phyloP scores from a whole-genome alignment of 2,797 vertebrate species.

The Pseudochaenichthys georgianus region DNA sequence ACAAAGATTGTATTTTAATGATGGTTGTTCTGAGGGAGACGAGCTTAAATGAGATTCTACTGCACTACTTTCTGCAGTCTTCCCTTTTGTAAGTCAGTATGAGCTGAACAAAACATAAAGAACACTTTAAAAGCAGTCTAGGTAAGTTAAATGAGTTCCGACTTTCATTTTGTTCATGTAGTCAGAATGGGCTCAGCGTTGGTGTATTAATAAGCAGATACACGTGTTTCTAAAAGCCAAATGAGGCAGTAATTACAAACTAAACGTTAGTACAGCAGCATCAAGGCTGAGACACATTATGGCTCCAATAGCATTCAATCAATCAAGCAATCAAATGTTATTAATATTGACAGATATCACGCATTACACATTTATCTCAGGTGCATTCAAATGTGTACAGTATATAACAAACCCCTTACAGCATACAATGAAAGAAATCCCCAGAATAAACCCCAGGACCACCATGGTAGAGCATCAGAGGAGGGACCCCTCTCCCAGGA shows the following conservation, averaged over 20 bases:
- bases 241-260: background rate
- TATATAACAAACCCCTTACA: too few species aligned
- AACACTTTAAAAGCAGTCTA: background rate
- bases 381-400: too few species aligned
- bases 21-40: constrained; percentile 26
- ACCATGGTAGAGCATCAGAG: too few species aligned
- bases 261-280: background rate
- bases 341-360: too few species aligned
- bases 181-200: constrained; percentile 4
- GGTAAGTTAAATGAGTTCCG: background rate
- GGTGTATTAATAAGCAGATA: constrained; percentile 9
- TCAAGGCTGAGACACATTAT: background rate
- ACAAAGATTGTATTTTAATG: constrained; percentile 39
- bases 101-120: constrained; percentile 26
- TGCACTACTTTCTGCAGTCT: constrained; percentile 23
- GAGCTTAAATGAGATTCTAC: background rate
- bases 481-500: too few species aligned
- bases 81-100: background rate
- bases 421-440: too few species aligned
- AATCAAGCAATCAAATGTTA: too few species aligned
- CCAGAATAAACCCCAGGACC: too few species aligned
- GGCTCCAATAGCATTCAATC: background rate
- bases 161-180: constrained; percentile 19
- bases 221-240: background rate
- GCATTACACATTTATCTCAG: too few species aligned